Evolutionary conservation across 2,888 invertebrate species (phyloP), one percentile per base, ranked within the genome.

Genomic region (Encarsia formosa): DNA sequence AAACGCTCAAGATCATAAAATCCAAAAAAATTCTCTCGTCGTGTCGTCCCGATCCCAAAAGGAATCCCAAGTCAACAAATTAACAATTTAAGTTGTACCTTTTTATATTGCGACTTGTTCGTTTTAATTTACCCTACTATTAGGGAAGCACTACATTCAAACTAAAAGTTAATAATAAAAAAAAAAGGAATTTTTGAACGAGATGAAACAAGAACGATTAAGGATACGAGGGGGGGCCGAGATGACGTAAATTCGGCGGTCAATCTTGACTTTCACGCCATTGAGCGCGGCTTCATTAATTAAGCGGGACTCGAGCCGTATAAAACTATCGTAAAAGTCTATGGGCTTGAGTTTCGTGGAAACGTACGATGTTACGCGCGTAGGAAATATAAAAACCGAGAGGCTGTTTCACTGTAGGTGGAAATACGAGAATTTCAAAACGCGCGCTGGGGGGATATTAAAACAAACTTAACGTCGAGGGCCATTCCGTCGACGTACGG

Each of bases 321-420:
- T 61, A 61, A 51, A 51, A 49, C 50, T 54, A 61, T 61, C 65
- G 60, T 63, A 64, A 66, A 63, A 53, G 51, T 59, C 58, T 59
- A 63, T 62, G 57, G 49, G n/a, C n/a, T 54, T 46, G 47, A 61
- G 49, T 52, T 62, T 63, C 64, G 56, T 59, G 56, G 63, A 63
- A 65, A 58, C 53, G 44, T 40, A 41, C 32, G n/a, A n/a, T n/a
- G n/a, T n/a, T n/a, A n/a, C n/a, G n/a, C n/a, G n/a, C n/a, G n/a
- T n/a, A n/a, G n/a, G n/a, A n/a, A n/a, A n/a, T n/a, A n/a, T n/a
- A n/a, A n/a, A n/a, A n/a, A n/a, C n/a, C n/a, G n/a, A n/a, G n/a
- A n/a, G n/a, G n/a, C n/a, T n/a, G n/a, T n/a, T n/a, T n/a, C n/a
- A n/a, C n/a, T n/a, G n/a, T n/a, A n/a, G n/a, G n/a, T n/a, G n/a